Evolutionary conservation across 2,888 invertebrate genomes (phyloP).

Genomic region (Gastrophysa polygoni): DNA sequence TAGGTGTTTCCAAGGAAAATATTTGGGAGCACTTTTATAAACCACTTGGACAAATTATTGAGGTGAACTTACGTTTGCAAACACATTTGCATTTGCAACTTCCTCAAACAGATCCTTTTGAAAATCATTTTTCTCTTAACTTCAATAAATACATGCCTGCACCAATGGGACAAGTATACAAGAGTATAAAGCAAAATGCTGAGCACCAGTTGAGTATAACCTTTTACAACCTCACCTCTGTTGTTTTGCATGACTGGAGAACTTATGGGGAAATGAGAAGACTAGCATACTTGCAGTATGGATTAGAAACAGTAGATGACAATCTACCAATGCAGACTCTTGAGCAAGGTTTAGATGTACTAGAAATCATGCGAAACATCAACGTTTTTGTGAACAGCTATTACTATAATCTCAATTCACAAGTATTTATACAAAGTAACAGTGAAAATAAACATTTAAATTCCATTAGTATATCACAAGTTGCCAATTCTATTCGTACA

Average conservation of each 20-base stretch:
- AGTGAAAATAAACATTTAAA: slow-evolving; percentile 94
- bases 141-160: slow-evolving; percentile 51
- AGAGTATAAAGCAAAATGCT: slow-evolving; percentile 60
- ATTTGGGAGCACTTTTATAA: slow-evolving; percentile 67
- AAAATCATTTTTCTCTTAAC: slow-evolving; percentile 48
- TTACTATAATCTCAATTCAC: slow-evolving; percentile 94
- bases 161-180: slow-evolving; percentile 54
- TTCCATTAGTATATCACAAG: slow-evolving; percentile 92
- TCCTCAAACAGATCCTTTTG: slow-evolving; percentile 61
- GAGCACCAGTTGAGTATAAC: slow-evolving; percentile 93
- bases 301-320: slow-evolving; percentile 84
- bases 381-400: slow-evolving; percentile 93
- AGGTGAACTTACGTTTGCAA: slow-evolving; percentile 90
- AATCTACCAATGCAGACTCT: slow-evolving; percentile 95
- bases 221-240: slow-evolving; percentile 97
- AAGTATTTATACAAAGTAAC: slow-evolving; percentile 91
- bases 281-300: slow-evolving; percentile 84
- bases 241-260: slow-evolving; percentile 96
- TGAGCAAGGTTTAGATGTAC: slow-evolving; percentile 95
- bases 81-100: slow-evolving; percentile 90
- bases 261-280: slow-evolving; percentile 97
- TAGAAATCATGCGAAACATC: slow-evolving; percentile 97
- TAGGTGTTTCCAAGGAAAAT: slow-evolving; percentile 46
- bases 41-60: slow-evolving; percentile 84
- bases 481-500: slow-evolving; percentile 95